Evolutionary conservation across 1,140 invertebrate species (phyloP), one percentile per base, ranked within the genome.

Genomic region (Periplaneta americana): DNA sequence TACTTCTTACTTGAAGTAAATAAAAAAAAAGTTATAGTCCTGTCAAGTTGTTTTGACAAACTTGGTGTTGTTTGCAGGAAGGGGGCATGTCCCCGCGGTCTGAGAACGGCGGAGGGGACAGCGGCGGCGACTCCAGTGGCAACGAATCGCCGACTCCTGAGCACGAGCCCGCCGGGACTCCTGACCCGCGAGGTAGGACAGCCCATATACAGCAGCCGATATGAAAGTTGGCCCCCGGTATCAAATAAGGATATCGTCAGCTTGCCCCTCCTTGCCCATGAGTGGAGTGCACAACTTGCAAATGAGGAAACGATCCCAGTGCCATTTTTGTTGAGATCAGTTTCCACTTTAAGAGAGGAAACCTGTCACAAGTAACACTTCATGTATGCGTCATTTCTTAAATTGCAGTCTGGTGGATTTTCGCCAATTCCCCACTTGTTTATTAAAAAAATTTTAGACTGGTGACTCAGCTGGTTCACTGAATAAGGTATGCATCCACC

Each of bases 51-150:
- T 66, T 66, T 28, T 66, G 48, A 66, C 48, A 66, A 66, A 66
- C 48, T 66, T 66, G 48, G 48, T 79, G 31, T 39, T 79, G 32
- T 33, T 80, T 80, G 17, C 13, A 80, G 79, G 79, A 80, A 33
- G 79, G 17, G 39, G 48, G n/a, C 22, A 66, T 39, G 37, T 80
- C 79, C n/a, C 79, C 79, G 2, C 79, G 37, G 34, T 80, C 39
- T 17, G 79, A 80, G 48, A 66, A 66, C 28, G 32, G 22, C 3
- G 79, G 79, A 10, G 79, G 18, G 13, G 79, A 80, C 11, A 80
- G 32, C 18, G 66, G 79, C 9, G 66, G 79, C 48, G 79, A 80
- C n/a, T 80, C 79, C 6, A 80, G 79, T 18, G 79, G 79, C 66
- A 66, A n/a, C 32, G 79, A 80, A 28, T 80, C 79, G 5, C 79